Evolutionary conservation across 2,888 invertebrate genomes (phyloP), one percentile per base, ranked within the genome.

Genomic region (Chrysina gloriosa): DNA sequence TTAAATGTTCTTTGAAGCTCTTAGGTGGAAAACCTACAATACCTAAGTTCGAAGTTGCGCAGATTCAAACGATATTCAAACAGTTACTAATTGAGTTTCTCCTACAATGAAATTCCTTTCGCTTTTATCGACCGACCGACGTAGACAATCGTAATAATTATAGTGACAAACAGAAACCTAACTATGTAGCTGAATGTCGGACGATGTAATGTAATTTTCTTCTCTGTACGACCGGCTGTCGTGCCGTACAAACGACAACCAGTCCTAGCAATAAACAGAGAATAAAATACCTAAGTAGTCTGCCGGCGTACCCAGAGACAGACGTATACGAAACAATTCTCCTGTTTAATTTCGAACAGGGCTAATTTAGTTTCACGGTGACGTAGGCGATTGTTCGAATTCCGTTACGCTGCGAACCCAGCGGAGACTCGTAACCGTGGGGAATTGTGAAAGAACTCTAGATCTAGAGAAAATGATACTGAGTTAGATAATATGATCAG

Each of bases 351-450:
- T 52, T 52, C 52, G 52, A 52, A 52, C 7, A 9, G 48, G 31
- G 52, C 52, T 52, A 52, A 52, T 52, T 52, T 31, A 31, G 52
- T 52, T 52, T 52, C 52, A 29, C 52, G 45, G 45, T 45, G 45
- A 45, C 19, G 52, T 9, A 52, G 52, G 16, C 52, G 52, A 52
- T 52, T 50, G 50, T 50, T 52, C 31, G 9, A 29, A 52, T 52
- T 52, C 31, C 52, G 52, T 52, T 52, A 52, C 52, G 31, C 52
- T 52, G 31, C 31, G 31, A 52, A 31, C 14, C 16, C 31, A 52
- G 31, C 16, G 14, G 52, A 52, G 11, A 3, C 52, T 19, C 16
- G 52, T 19, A 52, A 52, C 31, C 31, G 31, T 16, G 52, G n/a
- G n/a, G n/a, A n/a, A n/a, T n/a, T n/a, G n/a, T n/a, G n/a, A n/a